These are phyloP conservation scores for Corella eumyota DNA, from an alignment of 23 tunicate species.

Conservation along the genomic window DNA sequence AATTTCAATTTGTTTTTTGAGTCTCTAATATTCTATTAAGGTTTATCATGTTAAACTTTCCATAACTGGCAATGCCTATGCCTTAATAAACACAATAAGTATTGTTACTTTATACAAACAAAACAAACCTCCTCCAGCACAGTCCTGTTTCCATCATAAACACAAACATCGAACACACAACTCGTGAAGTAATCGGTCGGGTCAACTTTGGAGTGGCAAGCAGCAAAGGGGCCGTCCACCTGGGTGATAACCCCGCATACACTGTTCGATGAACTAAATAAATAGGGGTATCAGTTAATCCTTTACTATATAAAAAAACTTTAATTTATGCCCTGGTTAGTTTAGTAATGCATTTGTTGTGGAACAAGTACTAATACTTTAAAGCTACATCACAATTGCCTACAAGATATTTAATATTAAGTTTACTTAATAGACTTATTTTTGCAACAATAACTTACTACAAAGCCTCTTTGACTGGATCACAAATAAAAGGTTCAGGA, in stretches of 20 bases:
- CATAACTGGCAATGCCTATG: no score
- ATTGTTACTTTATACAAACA: no score
- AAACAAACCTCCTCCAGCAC: slow-evolving; percentile 41
- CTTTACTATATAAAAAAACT: no score
- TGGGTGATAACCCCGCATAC: slow-evolving; percentile 29
- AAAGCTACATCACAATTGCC: background rate
- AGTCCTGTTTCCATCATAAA: slow-evolving; percentile 20
- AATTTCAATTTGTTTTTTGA: background rate
- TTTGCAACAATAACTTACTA: slow-evolving; percentile 13
- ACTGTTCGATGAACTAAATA: slow-evolving; percentile 28
- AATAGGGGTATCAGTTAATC: no score
- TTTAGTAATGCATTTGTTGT: no score
- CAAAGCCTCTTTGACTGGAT: background rate
- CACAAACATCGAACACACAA: slow-evolving; percentile 58
- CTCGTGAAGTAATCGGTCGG: slow-evolving; percentile 14
- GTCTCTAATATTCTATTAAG: no score
- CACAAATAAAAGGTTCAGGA: slow-evolving; percentile 17
- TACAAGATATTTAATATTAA: background rate
- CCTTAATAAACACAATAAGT: no score
- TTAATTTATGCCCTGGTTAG: no score
- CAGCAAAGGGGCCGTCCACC: slow-evolving; percentile 30
- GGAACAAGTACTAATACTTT: background rate
- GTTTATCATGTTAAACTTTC: no score
- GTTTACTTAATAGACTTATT: no score
- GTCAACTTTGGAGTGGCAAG: slow-evolving; percentile 24